Evolutionary conservation across 2,888 invertebrate species (phyloP).

Genomic region (Strigamia crassipes): DNA sequence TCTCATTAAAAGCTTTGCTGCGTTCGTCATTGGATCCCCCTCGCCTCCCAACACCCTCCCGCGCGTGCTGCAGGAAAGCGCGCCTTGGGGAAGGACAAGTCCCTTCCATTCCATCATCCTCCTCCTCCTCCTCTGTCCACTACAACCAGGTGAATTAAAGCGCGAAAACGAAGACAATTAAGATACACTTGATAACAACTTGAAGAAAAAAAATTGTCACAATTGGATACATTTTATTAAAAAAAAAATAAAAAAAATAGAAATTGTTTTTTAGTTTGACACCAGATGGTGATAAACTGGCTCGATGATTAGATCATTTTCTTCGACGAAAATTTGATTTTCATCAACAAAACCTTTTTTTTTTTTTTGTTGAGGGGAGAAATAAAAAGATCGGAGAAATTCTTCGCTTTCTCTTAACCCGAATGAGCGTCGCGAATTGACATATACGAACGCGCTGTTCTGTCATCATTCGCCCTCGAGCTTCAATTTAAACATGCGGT

Average conservation of each 20-base stretch:
- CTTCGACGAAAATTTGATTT: background rate
- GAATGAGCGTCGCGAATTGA: background rate
- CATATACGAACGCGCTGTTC: background rate
- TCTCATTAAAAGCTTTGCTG: conserved; percentile 48
- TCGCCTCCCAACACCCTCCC: background rate
- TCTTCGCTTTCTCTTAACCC: background rate
- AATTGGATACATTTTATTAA: no score
- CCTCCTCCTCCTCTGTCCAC: background rate
- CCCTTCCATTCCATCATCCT: conserved; percentile 12
- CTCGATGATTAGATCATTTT: background rate
- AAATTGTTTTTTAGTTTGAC: background rate
- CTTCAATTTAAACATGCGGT: conserved; percentile 26
- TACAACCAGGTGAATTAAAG: background rate
- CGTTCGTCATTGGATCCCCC: conserved; percentile 46
- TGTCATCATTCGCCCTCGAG: conserved; percentile 30
- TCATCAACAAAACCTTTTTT: background rate
- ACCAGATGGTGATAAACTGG: background rate
- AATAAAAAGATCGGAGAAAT: background rate
- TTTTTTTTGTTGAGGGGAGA: background rate
- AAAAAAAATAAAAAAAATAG: background rate
- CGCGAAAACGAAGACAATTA: background rate
- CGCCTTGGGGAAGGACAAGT: conserved; percentile 5
- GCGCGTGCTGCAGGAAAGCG: conserved; percentile 10
- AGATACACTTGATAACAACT: background rate
- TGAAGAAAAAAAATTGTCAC: background rate